A percentile compares a stretch with the other conserved stretches of the same genome.
phyloP scores from a whole-genome alignment of 2,113 vertebrate species.

The Heptranchias perlo region DNA sequence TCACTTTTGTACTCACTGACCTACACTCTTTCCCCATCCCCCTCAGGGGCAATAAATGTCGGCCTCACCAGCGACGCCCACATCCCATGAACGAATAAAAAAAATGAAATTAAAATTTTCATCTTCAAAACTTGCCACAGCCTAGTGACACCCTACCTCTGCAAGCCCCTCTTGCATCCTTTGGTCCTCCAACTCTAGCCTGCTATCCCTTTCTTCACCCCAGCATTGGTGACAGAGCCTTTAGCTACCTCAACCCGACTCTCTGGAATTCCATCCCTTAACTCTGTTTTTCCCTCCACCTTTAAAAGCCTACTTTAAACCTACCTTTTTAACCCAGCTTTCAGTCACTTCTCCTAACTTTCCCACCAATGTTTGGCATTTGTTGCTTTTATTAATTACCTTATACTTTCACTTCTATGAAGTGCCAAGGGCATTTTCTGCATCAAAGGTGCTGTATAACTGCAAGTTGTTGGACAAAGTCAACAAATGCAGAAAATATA shows the following conservation, averaged over 20 bases:
- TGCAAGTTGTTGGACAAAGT: neutral
- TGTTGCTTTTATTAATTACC: neutral
- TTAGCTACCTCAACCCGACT: neutral
- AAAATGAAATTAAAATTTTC: too few relatives aligned
- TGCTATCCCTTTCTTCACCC: neutral
- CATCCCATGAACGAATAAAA: too few relatives aligned
- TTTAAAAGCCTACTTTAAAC: neutral
- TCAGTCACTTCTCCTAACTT: neutral
- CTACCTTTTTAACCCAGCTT: neutral
- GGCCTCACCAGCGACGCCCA: too few relatives aligned
- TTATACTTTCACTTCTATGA: neutral
- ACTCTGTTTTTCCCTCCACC: neutral
- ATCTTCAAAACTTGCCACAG: neutral
- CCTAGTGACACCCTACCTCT: too few relatives aligned
- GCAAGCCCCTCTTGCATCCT: neutral
- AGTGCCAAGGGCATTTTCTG: neutral
- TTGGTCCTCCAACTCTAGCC: neutral
- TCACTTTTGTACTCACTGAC: too few relatives aligned
- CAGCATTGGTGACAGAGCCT: neutral
- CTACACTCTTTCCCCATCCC: too few relatives aligned
- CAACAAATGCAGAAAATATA: neutral
- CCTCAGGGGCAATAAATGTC: too few relatives aligned
- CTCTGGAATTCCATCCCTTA: neutral
- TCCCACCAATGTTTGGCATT: neutral
- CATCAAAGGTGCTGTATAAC: neutral